Percentiles rank a stretch among this genome's conserved stretches.
These are phyloP conservation scores for Equus quagga DNA, from an alignment of 2,113 vertebrate species.

Conservation along the genomic window DNA sequence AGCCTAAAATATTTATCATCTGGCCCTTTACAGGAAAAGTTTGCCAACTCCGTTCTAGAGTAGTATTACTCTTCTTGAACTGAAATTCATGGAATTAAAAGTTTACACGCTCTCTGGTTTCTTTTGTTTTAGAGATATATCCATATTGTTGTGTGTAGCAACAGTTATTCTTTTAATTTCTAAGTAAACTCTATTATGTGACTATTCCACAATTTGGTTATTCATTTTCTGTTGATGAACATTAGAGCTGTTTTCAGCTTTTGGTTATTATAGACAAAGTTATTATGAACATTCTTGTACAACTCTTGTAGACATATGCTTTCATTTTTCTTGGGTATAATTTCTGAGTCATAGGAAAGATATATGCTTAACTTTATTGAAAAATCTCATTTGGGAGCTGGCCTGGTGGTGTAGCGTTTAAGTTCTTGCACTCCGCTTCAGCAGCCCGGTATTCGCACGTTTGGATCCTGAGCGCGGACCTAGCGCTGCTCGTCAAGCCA, in stretches of 20 bases:
- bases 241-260: slow-evolving; percentile 1
- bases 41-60: background rate
- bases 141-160: background rate
- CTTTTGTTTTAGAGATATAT: background rate
- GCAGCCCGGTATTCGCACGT: no score
- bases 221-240: background rate
- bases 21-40: background rate
- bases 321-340: background rate
- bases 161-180: background rate
- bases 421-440: no score
- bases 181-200: background rate
- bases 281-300: background rate
- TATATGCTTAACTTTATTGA: background rate
- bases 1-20: background rate
- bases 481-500: no score
- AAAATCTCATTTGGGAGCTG: background rate
- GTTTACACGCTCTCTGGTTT: background rate
- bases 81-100: background rate
- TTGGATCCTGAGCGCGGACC: no score
- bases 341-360: background rate
- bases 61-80: background rate
- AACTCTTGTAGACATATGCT: background rate
- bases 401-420: no score
- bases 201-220: background rate
- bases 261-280: background rate